These are phyloP conservation scores for Chrosomus eos DNA, from an alignment of 2,797 vertebrate species.

Conservation along the genomic window DNA sequence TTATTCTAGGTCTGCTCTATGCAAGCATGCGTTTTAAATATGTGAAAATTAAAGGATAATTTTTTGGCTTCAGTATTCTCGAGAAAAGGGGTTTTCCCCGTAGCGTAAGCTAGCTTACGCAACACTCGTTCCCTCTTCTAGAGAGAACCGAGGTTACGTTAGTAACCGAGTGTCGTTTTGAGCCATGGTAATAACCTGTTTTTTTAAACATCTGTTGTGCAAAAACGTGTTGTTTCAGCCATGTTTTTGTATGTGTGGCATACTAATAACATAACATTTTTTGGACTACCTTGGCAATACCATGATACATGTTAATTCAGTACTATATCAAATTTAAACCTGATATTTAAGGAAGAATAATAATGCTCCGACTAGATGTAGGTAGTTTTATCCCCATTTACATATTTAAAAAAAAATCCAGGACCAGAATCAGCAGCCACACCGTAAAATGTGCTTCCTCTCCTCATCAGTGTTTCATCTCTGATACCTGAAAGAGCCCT, in stretches of 20 bases:
- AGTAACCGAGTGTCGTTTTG: too few relatives aligned
- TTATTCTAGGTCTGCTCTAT: too few relatives aligned
- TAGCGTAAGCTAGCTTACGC: too few relatives aligned
- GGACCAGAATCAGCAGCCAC: not conserved
- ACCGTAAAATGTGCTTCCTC: not conserved
- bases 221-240: not conserved
- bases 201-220: not conserved
- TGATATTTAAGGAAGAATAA: not conserved
- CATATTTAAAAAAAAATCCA: not conserved
- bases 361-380: not conserved
- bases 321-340: not conserved
- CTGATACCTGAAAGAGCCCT: constrained; percentile 7
- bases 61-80: too few relatives aligned
- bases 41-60: too few relatives aligned
- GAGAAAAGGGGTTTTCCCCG: too few relatives aligned
- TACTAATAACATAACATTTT: not conserved
- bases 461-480: constrained; percentile 21
- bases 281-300: not conserved
- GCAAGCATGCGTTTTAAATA: too few relatives aligned
- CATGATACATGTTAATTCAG: not conserved
- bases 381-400: not conserved
- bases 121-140: too few relatives aligned
- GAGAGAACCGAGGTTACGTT: too few relatives aligned
- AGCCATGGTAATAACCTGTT: not conserved
- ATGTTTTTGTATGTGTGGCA: not conserved